These are phyloP conservation scores for Heliconius charithonia DNA, from an alignment of 2,888 invertebrate species.

Conservation along the genomic window DNA sequence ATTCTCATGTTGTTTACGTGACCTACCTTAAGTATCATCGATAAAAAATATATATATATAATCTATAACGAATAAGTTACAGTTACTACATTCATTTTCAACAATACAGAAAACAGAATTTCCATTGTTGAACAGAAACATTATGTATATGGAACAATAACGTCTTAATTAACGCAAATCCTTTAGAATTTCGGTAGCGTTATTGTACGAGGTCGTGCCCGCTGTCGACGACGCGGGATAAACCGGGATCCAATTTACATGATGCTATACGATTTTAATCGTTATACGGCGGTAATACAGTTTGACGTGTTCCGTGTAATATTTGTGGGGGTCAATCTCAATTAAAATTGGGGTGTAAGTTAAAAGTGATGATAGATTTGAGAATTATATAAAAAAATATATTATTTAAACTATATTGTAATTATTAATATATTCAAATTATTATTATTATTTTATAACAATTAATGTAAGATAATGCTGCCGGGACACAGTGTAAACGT, in stretches of 20 bases:
- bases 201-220: conserved; percentile 61
- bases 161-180: conserved; percentile 60
- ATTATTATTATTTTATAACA: too few relatives aligned
- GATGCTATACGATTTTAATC: conserved; percentile 52
- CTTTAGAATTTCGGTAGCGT: conserved; percentile 57
- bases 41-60: too few relatives aligned
- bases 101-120: not conserved
- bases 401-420: too few relatives aligned
- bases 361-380: conserved; percentile 23
- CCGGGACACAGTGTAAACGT: too few relatives aligned
- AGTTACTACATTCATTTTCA: not conserved
- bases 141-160: conserved; percentile 48
- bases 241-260: conserved; percentile 61
- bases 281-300: conserved; percentile 49
- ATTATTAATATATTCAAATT: too few relatives aligned
- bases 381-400: not conserved
- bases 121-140: conserved; percentile 9
- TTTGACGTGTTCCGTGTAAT: conserved; percentile 47
- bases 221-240: conserved; percentile 61
- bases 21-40: too few relatives aligned
- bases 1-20: too few relatives aligned
- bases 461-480: too few relatives aligned
- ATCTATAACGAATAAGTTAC: too few relatives aligned
- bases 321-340: conserved; percentile 51
- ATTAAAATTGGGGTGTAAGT: conserved; percentile 51